Evolutionary conservation across 2,888 invertebrate species (phyloP).

Genomic region (Drosophila mercatorum): DNA sequence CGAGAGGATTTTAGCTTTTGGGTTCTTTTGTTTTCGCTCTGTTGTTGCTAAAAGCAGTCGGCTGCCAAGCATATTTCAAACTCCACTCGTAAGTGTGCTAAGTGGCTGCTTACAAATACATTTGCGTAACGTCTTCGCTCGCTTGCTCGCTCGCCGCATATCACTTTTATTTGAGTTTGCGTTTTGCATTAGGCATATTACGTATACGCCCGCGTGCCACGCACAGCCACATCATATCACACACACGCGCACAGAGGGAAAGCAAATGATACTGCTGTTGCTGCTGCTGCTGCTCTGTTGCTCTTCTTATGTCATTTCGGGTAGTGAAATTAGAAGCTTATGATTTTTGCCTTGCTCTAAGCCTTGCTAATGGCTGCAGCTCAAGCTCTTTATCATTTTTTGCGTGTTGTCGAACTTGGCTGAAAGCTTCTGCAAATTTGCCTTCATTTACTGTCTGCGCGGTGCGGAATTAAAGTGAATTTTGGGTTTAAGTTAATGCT

Average conservation of each 20-base stretch:
- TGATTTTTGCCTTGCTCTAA: constrained; percentile 67
- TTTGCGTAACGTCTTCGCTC: constrained; percentile 56
- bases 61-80: constrained; percentile 76
- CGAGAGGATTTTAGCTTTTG: constrained; percentile 67
- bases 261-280: background rate
- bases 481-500: constrained; percentile 17
- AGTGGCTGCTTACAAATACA: constrained; percentile 79
- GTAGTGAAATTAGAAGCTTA: constrained; percentile 70
- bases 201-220: constrained; percentile 65
- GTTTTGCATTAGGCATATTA: constrained; percentile 79
- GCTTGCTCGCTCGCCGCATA: constrained; percentile 35
- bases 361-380: constrained; percentile 68
- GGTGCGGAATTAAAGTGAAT: constrained; percentile 31
- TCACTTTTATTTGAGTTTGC: constrained; percentile 79
- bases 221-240: constrained; percentile 6
- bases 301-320: constrained; percentile 12
- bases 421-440: constrained; percentile 26
- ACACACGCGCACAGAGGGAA: background rate
- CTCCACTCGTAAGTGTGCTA: constrained; percentile 75
- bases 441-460: constrained; percentile 51
- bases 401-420: constrained; percentile 19
- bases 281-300: background rate
- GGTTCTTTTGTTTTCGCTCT: constrained; percentile 40
- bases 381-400: constrained; percentile 49
- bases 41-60: constrained; percentile 57